Conservation (phyloP, 1,140 invertebrate genomes). For the Chlorops oryzae region DNA sequence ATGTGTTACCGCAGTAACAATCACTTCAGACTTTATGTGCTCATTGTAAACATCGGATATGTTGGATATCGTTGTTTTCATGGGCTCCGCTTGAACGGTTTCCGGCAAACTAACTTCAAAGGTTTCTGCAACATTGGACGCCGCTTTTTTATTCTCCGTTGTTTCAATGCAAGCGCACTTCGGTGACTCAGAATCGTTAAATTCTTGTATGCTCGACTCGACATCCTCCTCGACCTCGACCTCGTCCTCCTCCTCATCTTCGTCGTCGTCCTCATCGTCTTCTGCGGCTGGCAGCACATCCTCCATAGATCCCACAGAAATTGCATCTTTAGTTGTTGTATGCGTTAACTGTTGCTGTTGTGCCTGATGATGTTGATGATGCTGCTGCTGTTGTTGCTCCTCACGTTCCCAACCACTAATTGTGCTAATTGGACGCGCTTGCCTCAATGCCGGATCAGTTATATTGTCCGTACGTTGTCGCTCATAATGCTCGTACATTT, state of each 20-base stretch:
- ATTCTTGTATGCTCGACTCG: neutral
- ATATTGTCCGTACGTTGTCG: conserved; percentile 88
- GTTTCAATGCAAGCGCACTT: conserved; percentile 6
- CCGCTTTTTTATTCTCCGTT: neutral
- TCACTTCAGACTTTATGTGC: conserved; percentile 40
- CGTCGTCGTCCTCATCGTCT: conserved; percentile 6
- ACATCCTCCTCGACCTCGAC: neutral
- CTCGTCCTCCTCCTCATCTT: neutral
- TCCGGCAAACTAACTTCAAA: neutral
- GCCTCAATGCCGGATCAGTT: conserved; percentile 84
- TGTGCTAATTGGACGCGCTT: conserved; percentile 89
- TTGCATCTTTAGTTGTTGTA: conserved; percentile 20
- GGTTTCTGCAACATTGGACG: neutral
- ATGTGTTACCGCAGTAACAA: conserved; percentile 17
- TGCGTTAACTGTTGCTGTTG: conserved; percentile 20
- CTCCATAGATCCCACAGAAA: conserved; percentile 37
- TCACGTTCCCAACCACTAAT: conserved; percentile 88
- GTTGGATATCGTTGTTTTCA: conserved; percentile 28
- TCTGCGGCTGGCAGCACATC: conserved; percentile 30
- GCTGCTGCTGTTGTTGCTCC: conserved; percentile 49
- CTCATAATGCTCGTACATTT: conserved; percentile 97
- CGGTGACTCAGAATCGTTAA: conserved; percentile 16
- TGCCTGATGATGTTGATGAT: conserved; percentile 25
- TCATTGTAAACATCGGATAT: conserved; percentile 47
- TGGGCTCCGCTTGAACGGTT: too few relatives aligned